These are phyloP conservation scores for Stylophora pistillata DNA, from an alignment of 64 coral and sea anemone genomes.

Conservation along the genomic window DNA sequence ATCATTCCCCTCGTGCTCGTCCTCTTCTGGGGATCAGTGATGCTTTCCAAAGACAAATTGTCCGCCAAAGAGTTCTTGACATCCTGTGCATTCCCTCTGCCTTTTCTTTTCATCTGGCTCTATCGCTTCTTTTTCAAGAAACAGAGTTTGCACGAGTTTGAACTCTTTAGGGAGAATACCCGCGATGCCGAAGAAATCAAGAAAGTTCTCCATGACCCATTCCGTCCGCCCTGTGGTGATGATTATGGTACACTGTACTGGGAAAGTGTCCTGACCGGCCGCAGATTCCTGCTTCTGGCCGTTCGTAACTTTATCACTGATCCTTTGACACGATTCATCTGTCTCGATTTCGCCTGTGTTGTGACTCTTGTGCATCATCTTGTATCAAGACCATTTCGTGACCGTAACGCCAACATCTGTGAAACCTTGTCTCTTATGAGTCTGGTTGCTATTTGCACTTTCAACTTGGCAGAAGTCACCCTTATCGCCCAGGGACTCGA, in stretches of 20 bases:
- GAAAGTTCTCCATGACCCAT: constrained; percentile 53
- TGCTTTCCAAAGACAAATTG: constrained; percentile 29
- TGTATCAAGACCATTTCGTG: background rate
- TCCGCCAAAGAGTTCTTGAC: constrained; percentile 45
- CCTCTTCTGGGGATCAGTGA: constrained; percentile 56
- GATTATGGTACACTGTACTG: constrained; percentile 53
- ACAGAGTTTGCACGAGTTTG: no score
- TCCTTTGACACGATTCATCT: constrained; percentile 46
- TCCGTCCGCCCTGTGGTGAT: constrained; percentile 16
- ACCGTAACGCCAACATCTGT: background rate
- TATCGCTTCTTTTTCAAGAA: background rate
- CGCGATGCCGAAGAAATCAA: constrained; percentile 22
- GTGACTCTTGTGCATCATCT: constrained; percentile 13
- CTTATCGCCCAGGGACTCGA: constrained; percentile 7
- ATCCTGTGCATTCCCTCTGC: constrained; percentile 57
- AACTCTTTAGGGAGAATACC: background rate
- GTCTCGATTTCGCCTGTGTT: background rate
- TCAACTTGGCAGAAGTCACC: constrained; percentile 22
- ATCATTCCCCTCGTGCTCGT: constrained; percentile 58
- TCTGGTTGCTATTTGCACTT: background rate
- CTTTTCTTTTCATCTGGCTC: constrained; percentile 39
- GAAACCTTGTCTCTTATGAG: background rate
- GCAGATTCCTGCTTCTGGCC: constrained; percentile 58
- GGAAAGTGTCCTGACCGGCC: constrained; percentile 72
- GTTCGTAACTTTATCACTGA: constrained; percentile 48